Conservation (phyloP, 2,113 vertebrate species). For the Hydrochoerus hydrochaeris region DNA sequence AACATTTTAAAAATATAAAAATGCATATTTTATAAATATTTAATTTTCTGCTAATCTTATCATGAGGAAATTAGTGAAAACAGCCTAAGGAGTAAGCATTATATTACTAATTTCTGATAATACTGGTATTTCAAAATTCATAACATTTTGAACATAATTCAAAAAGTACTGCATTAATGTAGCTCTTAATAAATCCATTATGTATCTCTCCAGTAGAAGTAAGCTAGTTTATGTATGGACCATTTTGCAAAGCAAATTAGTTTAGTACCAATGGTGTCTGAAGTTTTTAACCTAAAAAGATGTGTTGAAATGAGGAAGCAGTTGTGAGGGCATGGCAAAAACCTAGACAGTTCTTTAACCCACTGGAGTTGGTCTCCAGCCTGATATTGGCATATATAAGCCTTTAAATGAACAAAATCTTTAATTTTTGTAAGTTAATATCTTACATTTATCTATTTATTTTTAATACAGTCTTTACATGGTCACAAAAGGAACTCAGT, state of each 20-base stretch:
- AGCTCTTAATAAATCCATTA: neutral
- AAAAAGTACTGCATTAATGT: neutral
- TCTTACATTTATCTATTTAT: neutral
- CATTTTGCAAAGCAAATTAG: neutral
- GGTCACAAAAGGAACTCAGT: neutral
- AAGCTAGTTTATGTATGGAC: neutral
- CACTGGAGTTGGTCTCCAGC: neutral
- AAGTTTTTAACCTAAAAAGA: neutral
- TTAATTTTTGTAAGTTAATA: slow-evolving; percentile 32
- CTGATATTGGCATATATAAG: neutral
- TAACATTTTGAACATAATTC: neutral
- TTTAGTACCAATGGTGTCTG: neutral
- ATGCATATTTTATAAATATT: neutral
- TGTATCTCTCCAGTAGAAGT: neutral
- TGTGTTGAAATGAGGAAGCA: neutral
- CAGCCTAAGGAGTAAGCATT: neutral
- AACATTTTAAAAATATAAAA: neutral
- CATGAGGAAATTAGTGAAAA: neutral
- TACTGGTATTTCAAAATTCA: neutral
- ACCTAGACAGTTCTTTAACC: neutral
- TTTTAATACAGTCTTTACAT: neutral
- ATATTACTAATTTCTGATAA: neutral
- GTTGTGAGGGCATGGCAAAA: neutral
- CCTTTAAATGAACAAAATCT: neutral
- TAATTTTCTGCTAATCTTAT: slow-evolving; percentile 58